Evolutionary conservation across 1,140 invertebrate genomes (phyloP).

Genomic region (Leptinotarsa texana): DNA sequence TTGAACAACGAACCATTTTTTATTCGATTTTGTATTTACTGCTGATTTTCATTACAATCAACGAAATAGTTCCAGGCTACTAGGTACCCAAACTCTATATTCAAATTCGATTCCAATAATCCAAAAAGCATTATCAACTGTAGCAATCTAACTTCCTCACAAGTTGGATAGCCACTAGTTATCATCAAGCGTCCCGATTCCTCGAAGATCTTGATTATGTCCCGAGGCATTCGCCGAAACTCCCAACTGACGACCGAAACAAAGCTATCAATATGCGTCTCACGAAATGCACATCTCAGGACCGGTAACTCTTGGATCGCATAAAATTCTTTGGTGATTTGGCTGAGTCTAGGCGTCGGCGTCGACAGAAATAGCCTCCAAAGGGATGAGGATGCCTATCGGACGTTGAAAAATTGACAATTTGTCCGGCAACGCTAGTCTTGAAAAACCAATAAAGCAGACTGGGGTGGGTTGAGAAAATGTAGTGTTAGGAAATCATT

Average conservation of each 20-base stretch:
- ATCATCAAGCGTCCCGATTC: not conserved
- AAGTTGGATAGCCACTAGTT: not conserved
- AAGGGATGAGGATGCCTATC: not conserved
- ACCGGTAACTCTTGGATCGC: not conserved
- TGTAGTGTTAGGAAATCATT: no score
- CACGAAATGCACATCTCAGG: not conserved
- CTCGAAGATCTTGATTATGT: not conserved
- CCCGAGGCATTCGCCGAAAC: not conserved
- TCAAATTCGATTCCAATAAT: no score
- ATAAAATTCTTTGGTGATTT: conserved; percentile 3
- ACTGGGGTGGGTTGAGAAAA: no score
- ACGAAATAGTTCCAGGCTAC: no score
- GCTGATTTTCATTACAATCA: no score
- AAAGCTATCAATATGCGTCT: not conserved
- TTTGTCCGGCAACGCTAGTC: not conserved
- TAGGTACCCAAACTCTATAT: no score
- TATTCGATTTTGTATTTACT: no score
- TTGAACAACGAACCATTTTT: no score
- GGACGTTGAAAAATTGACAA: not conserved
- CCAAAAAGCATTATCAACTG: not conserved
- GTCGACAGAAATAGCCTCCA: not conserved
- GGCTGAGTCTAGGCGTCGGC: not conserved
- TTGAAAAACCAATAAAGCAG: no score
- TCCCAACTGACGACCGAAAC: not conserved
- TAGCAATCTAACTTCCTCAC: not conserved